Evolutionary conservation across 2,888 invertebrate genomes (phyloP).

Genomic region (Pollenia labialis): DNA sequence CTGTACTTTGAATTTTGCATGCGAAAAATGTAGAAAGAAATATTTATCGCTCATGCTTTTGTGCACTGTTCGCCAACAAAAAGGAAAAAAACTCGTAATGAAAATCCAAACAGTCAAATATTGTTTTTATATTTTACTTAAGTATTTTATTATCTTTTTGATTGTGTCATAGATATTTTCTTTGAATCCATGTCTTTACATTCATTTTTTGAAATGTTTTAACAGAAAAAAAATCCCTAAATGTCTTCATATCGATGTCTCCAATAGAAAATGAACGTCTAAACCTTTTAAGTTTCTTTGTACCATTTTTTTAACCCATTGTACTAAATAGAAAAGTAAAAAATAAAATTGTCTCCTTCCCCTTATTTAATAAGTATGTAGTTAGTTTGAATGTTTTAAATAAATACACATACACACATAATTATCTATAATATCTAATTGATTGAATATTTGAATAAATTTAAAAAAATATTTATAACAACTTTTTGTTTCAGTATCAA

Average conservation of each 20-base stretch:
- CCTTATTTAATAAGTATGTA: slow-evolving; percentile 34
- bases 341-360: slow-evolving; percentile 37
- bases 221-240: not conserved
- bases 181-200: not conserved
- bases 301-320: not conserved
- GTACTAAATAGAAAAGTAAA: slow-evolving; percentile 62
- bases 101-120: too few relatives aligned
- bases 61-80: too few relatives aligned
- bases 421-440: not conserved
- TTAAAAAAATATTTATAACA: slow-evolving; percentile 25
- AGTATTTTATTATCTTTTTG: not conserved
- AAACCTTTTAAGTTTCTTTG: not conserved
- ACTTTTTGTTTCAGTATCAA: slow-evolving; percentile 86
- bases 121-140: too few relatives aligned
- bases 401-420: slow-evolving; percentile 29
- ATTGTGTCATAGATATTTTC: slow-evolving; percentile 9
- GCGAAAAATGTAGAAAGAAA: too few relatives aligned
- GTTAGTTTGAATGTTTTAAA: slow-evolving; percentile 70
- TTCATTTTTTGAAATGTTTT: not conserved
- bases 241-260: slow-evolving; percentile 44
- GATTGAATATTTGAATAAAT: not conserved
- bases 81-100: too few relatives aligned
- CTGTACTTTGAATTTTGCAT: too few relatives aligned
- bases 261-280: slow-evolving; percentile 13
- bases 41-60: too few relatives aligned